phyloP scores from a whole-genome alignment of 2,888 invertebrate genomes.

The Flexamia atlantica region DNA sequence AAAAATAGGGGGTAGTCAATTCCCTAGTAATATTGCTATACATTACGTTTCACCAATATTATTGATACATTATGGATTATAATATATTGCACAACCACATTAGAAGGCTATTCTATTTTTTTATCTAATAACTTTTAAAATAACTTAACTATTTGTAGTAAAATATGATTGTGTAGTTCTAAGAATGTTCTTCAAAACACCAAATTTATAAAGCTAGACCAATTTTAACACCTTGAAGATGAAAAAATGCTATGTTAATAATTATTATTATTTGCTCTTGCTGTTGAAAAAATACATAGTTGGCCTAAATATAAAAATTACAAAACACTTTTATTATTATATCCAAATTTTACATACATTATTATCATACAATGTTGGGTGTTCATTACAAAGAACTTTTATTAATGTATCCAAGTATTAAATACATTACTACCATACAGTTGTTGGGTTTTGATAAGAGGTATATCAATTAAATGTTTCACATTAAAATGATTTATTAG shows the following conservation, averaged over 20 bases:
- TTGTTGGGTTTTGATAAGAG: background rate
- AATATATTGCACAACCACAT: slow-evolving; percentile 25
- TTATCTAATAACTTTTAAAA: background rate
- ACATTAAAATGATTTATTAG: too few relatives aligned
- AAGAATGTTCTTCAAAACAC: background rate
- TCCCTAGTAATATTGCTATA: slow-evolving; percentile 11
- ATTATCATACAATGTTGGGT: background rate
- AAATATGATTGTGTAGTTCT: background rate
- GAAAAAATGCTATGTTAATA: background rate
- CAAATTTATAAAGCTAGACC: background rate
- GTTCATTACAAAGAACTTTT: background rate
- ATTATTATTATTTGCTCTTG: too few relatives aligned
- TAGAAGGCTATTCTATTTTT: slow-evolving; percentile 21
- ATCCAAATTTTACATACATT: slow-evolving; percentile 24
- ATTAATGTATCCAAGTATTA: slow-evolving; percentile 13
- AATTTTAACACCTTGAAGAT: background rate
- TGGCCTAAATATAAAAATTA: background rate
- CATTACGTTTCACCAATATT: background rate
- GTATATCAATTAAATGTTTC: too few relatives aligned
- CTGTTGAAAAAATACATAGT: too few relatives aligned
- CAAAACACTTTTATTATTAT: background rate
- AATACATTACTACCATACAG: slow-evolving; percentile 7
- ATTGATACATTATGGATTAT: slow-evolving; percentile 9
- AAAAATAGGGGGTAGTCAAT: background rate
- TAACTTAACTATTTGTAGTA: background rate